These are phyloP conservation scores for Allolobophora icterica DNA, from an alignment of 2,888 invertebrate genomes.

Conservation along the genomic window DNA sequence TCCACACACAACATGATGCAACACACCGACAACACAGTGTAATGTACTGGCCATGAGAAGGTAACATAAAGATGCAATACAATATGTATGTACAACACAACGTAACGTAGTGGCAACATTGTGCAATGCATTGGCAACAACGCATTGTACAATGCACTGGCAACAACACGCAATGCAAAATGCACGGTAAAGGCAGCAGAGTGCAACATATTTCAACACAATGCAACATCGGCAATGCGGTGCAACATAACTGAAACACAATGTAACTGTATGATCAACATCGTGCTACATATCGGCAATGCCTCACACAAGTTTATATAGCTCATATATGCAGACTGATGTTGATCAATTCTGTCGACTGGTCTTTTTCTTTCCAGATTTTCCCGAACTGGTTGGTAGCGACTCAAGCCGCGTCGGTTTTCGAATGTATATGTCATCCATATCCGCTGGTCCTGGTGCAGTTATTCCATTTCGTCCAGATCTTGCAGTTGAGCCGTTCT, in stretches of 20 bases:
- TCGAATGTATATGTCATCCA: conserved; percentile 59
- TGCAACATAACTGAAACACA: not conserved
- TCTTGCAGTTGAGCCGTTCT: conserved; percentile 32
- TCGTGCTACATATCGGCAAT: too few relatives aligned
- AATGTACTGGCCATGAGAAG: not conserved
- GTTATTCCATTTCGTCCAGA: conserved; percentile 53
- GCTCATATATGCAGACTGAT: not conserved
- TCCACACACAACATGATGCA: too few relatives aligned
- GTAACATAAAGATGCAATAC: not conserved
- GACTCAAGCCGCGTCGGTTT: conserved; percentile 68
- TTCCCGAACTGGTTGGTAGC: conserved; percentile 57
- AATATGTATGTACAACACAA: not conserved
- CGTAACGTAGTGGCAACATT: too few relatives aligned
- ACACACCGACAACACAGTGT: not conserved
- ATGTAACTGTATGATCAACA: too few relatives aligned
- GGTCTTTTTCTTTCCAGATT: conserved; percentile 44
- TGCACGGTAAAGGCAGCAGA: too few relatives aligned
- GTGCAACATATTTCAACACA: too few relatives aligned
- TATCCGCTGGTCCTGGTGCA: conserved; percentile 57
- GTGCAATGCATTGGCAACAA: too few relatives aligned
- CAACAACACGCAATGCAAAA: too few relatives aligned
- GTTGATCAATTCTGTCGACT: not conserved
- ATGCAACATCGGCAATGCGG: too few relatives aligned
- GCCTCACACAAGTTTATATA: not conserved
- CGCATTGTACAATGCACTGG: too few relatives aligned